These are phyloP conservation scores for Achatina immaculata DNA, from an alignment of 1,140 invertebrate genomes.

Conservation along the genomic window DNA sequence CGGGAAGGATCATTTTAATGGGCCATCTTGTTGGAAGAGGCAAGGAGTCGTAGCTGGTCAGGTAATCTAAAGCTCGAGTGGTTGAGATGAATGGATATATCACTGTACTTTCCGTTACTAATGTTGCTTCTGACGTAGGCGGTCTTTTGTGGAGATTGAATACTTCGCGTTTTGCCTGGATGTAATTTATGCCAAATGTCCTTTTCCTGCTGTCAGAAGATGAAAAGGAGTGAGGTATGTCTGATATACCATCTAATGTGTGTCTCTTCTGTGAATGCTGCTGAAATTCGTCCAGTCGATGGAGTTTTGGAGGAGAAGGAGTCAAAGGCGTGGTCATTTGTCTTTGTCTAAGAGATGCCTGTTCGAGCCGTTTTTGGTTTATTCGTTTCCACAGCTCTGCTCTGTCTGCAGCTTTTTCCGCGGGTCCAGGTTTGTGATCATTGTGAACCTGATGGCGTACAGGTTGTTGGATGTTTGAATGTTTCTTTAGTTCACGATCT, in stretches of 20 bases:
- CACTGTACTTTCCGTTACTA: neutral
- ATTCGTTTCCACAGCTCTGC: neutral
- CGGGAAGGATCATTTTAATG: neutral
- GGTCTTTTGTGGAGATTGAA: no score
- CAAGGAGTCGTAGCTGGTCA: constrained; percentile 11
- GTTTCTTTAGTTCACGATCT: neutral
- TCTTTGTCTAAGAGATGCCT: neutral
- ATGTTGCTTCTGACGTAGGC: no score
- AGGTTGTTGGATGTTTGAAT: no score
- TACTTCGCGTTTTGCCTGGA: no score
- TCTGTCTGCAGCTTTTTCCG: neutral
- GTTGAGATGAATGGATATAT: constrained; percentile 15
- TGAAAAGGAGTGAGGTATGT: neutral
- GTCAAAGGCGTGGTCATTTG: neutral
- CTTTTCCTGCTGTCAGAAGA: no score
- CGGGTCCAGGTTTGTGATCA: no score
- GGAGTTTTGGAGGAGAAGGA: neutral
- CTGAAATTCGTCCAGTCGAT: neutral
- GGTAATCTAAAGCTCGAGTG: constrained; percentile 3
- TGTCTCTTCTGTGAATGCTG: neutral
- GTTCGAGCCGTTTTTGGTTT: neutral
- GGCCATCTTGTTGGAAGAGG: constrained; percentile 10
- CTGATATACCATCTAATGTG: no score
- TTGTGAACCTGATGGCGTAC: no score
- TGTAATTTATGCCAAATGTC: no score